Base-by-base conservation (phyloP, 37 sponge, comb jelly and placozoan species). In the Beroe forskalii region DNA sequence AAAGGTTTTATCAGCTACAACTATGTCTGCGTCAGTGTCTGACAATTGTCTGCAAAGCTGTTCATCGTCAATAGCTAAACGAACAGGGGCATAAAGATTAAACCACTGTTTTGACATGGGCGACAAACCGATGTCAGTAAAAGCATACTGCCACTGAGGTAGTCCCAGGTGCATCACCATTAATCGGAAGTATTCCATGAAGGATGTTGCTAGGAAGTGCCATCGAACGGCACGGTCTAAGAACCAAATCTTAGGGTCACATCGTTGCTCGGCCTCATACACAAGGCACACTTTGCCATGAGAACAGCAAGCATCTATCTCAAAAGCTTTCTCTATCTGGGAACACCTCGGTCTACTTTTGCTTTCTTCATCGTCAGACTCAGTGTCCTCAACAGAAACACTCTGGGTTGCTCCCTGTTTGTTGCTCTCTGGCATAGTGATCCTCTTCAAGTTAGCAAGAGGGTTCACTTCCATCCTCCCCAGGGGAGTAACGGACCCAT, bases 81-180 rank as follows among this genome's bases (percentile, higher is more conserved):
- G 66, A 28, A 90, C 90, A 90, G 90, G 90, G 20, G 90, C 90
- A 30, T 90, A 90, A 1, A 90, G 40, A 32, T 90, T 62, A 39
- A 90, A 90, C 90, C 90, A 90, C 30, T 90, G 90, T 35, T 80
- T 80, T 14, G 86, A 80, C 86, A 80, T 80, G 23, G 86, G 86
- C 14, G 86, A 80, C 25, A 90, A 32, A 14, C 90, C 90, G 20
- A 90, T 90, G 31, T 90, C 67, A 42, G 90, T 90, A 23, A 90
- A 90, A 6, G 90, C 90, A 64, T 90, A 90, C 35, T 90, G 90
- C 90, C 90, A 90, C 41, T 90, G 90, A 24, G 90, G 90, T 62
- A 90, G 64, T 23, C 90, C 90, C 8, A 90, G 90, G 27, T 90
- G 90, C 90, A 90, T 90, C 3, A 90, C 67, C 90, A 90, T 90